Evolutionary conservation across 2,888 invertebrate species (phyloP), one percentile per base, ranked within the genome.

Genomic region (Ypsolopha sequella): DNA sequence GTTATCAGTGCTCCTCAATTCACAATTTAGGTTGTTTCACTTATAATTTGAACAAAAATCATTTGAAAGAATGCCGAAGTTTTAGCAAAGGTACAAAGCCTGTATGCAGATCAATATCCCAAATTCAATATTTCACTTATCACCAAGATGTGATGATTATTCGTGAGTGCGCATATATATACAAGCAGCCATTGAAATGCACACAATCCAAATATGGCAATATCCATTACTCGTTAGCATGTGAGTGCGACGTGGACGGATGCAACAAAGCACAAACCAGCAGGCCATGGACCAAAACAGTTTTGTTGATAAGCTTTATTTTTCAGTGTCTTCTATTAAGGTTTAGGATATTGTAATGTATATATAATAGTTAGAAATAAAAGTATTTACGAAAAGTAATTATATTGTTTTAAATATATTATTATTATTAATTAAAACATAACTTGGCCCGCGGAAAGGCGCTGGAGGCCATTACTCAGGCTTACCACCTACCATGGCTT

Each of bases 131-230:
- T 45, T 82, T 84, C 55, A 72, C 70, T 2, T 53, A 61, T 0
- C 60, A 61, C 0, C 72, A 73, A 56, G 77, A 81, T 10, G 60
- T 75, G 2, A 59, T 62, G 1, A 55, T 82, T 2, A 38, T 82
- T 34, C 63, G 85, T 39, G 82, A 84, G 57, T 85, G 85, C 58
- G 82, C 82, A 1, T 77, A 77, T 51, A 50, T 69, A 1, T 76
- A 81, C 58, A 56, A 58, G 2, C 55, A 61, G 13, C 72, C 73
- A 0, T 41, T 77, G 1, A 56, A 55, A 10, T 84, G 84, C 54
- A 55, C 55, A 7, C 63, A 61, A 43, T 82, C 82, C 0, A 73
- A 71, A 52, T 79, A 76, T 57, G 74, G 70, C 53, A 62, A 64
- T 14, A 51, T 81, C 54, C 81, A 82, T 64, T 79, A 72, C 60